A percentile compares a stretch with the other conserved stretches of the same genome.
Evolutionary conservation across 1,140 invertebrate species (phyloP).

Genomic region (Drosophila lowei): DNA sequence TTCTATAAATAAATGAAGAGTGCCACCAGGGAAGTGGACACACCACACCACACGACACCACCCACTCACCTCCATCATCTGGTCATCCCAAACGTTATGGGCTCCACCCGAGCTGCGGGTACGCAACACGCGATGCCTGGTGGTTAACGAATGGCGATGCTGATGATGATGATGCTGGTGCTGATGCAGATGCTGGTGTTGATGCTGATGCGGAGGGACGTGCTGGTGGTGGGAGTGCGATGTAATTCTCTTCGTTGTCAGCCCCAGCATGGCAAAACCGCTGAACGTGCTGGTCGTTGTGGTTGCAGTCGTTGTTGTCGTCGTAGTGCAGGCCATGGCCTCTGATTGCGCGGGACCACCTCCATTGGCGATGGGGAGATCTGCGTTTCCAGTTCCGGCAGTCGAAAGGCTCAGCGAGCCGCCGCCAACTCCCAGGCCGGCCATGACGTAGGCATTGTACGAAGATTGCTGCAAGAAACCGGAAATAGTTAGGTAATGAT

Average conservation of each 20-base stretch:
- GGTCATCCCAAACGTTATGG: slow-evolving; percentile 83
- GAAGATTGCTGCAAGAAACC: slow-evolving; percentile 62
- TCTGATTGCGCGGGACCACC: not conserved
- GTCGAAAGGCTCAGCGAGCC: slow-evolving; percentile 58
- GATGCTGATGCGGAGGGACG: slow-evolving; percentile 31
- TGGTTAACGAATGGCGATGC: slow-evolving; percentile 79
- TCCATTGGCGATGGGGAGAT: slow-evolving; percentile 28
- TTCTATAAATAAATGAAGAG: slow-evolving; percentile 54
- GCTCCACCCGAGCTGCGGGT: slow-evolving; percentile 78
- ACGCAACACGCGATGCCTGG: slow-evolving; percentile 73
- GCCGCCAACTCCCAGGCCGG: slow-evolving; percentile 74
- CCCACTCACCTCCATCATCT: slow-evolving; percentile 83
- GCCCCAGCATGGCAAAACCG: slow-evolving; percentile 60
- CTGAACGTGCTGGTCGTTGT: slow-evolving; percentile 29
- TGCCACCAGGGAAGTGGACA: not conserved
- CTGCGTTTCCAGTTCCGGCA: slow-evolving; percentile 43
- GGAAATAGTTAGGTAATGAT: not conserved
- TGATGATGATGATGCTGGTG: slow-evolving; percentile 60
- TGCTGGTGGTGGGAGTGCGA: slow-evolving; percentile 60
- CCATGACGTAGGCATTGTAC: slow-evolving; percentile 76
- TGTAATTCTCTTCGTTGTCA: slow-evolving; percentile 40
- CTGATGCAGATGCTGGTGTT: slow-evolving; percentile 41
- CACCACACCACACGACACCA: not conserved
- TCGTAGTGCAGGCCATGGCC: not conserved
- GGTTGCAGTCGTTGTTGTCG: slow-evolving; percentile 25